Percentiles rank a stretch among this genome's conserved stretches.
phyloP scores from a whole-genome alignment of 1,140 invertebrate genomes.

The Lasaia peninsularis region DNA sequence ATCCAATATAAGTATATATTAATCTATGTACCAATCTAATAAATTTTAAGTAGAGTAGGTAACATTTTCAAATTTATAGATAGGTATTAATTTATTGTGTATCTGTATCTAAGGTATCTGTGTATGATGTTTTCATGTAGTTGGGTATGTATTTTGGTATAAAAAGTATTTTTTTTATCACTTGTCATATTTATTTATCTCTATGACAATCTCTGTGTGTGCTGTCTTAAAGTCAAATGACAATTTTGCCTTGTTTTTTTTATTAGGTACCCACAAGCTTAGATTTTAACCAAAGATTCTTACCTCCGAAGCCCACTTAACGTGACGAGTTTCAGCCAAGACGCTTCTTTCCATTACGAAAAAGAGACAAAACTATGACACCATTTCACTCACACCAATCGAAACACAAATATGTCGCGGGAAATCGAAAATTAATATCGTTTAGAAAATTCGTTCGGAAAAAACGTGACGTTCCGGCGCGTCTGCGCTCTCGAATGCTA shows the following conservation, averaged over 20 bases:
- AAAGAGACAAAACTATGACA: slow-evolving; percentile 45
- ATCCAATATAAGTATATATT: too few relatives aligned
- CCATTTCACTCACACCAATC: slow-evolving; percentile 50
- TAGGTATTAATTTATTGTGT: too few relatives aligned
- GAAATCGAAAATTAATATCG: slow-evolving; percentile 40
- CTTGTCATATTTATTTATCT: too few relatives aligned
- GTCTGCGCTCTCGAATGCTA: slow-evolving; percentile 31
- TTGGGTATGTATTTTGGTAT: too few relatives aligned
- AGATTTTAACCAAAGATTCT: slow-evolving; percentile 31
- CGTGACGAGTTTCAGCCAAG: slow-evolving; percentile 50
- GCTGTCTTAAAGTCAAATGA: too few relatives aligned
- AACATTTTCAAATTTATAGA: too few relatives aligned
- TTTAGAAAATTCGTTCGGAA: slow-evolving; percentile 49
- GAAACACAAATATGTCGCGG: slow-evolving; percentile 27
- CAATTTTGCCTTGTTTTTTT: neutral
- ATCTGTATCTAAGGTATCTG: too few relatives aligned
- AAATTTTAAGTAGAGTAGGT: too few relatives aligned
- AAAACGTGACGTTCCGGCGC: slow-evolving; percentile 44
- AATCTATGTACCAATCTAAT: too few relatives aligned
- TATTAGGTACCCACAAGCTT: neutral
- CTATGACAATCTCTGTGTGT: too few relatives aligned
- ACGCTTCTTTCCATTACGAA: slow-evolving; percentile 74
- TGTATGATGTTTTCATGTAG: too few relatives aligned
- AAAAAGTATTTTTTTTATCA: too few relatives aligned
- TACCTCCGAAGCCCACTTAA: slow-evolving; percentile 67